phyloP scores from a whole-genome alignment of 2,113 vertebrate genomes.

The Micronycteris hirsuta region DNA sequence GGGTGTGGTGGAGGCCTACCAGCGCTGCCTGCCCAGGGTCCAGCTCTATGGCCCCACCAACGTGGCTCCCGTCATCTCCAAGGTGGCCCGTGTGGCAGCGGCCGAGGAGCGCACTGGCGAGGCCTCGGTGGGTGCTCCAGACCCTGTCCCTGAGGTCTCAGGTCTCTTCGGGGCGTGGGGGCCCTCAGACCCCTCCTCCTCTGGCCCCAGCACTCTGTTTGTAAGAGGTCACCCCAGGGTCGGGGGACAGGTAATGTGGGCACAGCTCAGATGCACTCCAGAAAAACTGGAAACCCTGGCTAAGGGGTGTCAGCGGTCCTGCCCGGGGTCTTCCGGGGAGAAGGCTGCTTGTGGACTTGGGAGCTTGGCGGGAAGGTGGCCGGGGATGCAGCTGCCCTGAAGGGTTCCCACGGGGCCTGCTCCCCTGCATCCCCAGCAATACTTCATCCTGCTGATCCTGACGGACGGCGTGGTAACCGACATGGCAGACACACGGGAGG shows the following conservation, averaged over 20 bases:
- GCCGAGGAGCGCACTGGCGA: slow-evolving; percentile 89
- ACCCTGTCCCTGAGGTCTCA: too few relatives aligned
- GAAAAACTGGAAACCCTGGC: background rate
- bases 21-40: slow-evolving; percentile 95
- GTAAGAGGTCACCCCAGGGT: background rate
- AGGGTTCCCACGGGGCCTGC: background rate
- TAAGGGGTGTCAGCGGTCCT: background rate
- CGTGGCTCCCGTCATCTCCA: slow-evolving; percentile 94
- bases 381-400: background rate
- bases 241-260: fast-evolving
- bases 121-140: slow-evolving; percentile 86
- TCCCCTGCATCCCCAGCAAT: slow-evolving; percentile 82
- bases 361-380: background rate
- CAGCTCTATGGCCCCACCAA: slow-evolving; percentile 97
- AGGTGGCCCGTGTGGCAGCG: slow-evolving; percentile 88
- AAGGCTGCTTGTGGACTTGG: background rate
- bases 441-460: slow-evolving; percentile 95
- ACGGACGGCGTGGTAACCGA: slow-evolving; percentile 95
- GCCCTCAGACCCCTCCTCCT: background rate
- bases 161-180: background rate
- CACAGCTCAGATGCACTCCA: background rate
- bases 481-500: slow-evolving; percentile 94
- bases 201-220: background rate
- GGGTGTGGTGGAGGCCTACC: slow-evolving; percentile 96
- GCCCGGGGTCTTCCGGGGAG: fast-evolving